Base-by-base conservation (phyloP, 1,140 invertebrate species). In the Sarcophaga bullata region DNA sequence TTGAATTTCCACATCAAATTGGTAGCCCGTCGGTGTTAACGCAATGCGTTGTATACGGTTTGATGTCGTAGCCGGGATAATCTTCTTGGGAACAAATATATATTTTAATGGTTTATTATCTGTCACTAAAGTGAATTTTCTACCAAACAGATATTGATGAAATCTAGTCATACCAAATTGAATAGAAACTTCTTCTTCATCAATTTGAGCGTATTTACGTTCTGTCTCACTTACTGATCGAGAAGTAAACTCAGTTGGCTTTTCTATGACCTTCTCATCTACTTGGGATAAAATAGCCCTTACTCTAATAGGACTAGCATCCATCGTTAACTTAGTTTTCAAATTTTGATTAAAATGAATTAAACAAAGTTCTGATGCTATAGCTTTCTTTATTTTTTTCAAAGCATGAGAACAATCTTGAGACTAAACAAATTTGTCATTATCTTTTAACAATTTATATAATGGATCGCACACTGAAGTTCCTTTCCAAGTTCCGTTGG, bases 151-250 rank as follows among this genome's bases (percentile, higher is more conserved):
- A 80, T 90, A 91, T 58, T 91, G 75, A 81, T 91, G 87, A 85
- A 91, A 90, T 82, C 87, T 88, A 62, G 86, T 84, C 0, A 90
- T 84, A 15, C 84, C 89, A 84, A 86, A 91, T 13, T 91, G 81
- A 19, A 92, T 87, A 7, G 87, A 86, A 3, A 91, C 85, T 0
- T 84, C 90, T 86, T 92, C 91, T 82, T 90, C 89, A 91, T 93
- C 91, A n/a, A 91, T 87, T 80, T 91, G 87, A 49, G 86, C 80
- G 82, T 91, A 91, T 73, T 90, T 90, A 80, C 84, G 85, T 85
- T 93, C 92, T 19, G 90, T 85, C 48, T 83, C 47, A 17, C 85
- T 86, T n/a, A 93, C 82, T 8, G 86, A 88, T 82, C 91, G 72
- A 0, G 90, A 92, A 6, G 89, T 89, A 86, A 91, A 92, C 7